A percentile compares a stretch with the other conserved stretches of the same genome.
These are phyloP conservation scores for Rhinophrynus dorsalis DNA, from an alignment of 2,797 vertebrate genomes.

Conservation along the genomic window DNA sequence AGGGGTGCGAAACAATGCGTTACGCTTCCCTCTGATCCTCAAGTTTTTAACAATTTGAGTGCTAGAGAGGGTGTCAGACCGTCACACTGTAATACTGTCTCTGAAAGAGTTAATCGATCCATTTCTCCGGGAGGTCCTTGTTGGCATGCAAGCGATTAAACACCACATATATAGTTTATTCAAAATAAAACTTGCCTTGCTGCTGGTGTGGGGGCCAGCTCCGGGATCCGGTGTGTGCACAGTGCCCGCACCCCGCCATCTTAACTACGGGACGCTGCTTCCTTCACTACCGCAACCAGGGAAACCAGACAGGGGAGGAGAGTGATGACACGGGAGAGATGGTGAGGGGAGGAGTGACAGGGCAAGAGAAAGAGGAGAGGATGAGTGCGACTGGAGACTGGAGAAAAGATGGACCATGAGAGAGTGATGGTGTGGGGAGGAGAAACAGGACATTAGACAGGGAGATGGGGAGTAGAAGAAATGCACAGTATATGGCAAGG, in stretches of 20 bases:
- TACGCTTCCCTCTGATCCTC: no score
- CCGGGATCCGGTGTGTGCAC: not conserved
- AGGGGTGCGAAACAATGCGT: no score
- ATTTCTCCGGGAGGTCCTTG: no score
- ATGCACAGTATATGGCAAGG: not conserved
- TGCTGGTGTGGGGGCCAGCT: not conserved
- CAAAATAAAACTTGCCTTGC: no score
- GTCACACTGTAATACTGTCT: no score
- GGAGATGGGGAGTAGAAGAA: not conserved
- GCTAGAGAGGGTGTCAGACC: no score
- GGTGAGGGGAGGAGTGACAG: no score
- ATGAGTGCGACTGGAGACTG: not conserved
- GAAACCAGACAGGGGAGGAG: not conserved
- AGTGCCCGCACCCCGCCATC: slow-evolving; percentile 26
- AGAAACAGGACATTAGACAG: not conserved
- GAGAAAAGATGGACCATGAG: not conserved
- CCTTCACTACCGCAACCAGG: slow-evolving; percentile 4
- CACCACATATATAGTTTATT: no score
- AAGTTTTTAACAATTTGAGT: no score
- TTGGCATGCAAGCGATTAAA: no score
- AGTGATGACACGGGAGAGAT: not conserved
- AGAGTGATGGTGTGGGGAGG: not conserved
- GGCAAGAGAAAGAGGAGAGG: not conserved
- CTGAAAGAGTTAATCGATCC: no score
- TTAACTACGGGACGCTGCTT: slow-evolving; percentile 34